Conservation (phyloP, 2,113 vertebrate species). For the Thymallus thymallus region DNA sequence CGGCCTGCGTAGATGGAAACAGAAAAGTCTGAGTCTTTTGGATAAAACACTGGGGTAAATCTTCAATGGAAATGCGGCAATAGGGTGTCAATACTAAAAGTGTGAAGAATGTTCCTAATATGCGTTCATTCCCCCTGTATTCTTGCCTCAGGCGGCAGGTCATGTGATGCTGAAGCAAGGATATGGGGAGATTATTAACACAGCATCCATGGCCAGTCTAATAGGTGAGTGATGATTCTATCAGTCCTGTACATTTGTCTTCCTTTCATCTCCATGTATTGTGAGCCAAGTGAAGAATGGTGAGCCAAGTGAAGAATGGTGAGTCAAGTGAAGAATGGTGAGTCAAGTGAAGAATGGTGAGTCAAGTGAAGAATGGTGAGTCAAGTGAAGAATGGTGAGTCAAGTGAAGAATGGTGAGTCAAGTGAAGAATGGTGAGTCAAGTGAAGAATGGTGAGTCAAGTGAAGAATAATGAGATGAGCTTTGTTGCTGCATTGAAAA, state of each 20-base stretch:
- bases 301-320: conserved; percentile 40
- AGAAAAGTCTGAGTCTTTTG: too few species aligned
- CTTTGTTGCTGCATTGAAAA: conserved; percentile 6
- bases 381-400: conserved; percentile 29
- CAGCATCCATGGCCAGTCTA: conserved; percentile 92
- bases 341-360: conserved; percentile 29
- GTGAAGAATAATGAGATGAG: conserved; percentile 29
- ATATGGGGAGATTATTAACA: conserved; percentile 95
- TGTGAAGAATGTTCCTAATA: conserved; percentile 50
- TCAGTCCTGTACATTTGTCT: conserved; percentile 33
- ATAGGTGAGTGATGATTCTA: conserved; percentile 91
- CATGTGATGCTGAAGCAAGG: conserved; percentile 92
- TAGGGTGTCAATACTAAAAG: conserved; percentile 74
- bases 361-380: too few species aligned
- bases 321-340: too few species aligned
- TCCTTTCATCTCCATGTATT: conserved; percentile 56
- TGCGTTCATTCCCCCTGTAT: conserved; percentile 79
- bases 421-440: conserved; percentile 17
- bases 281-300: conserved; percentile 19
- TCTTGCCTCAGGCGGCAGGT: conserved; percentile 87
- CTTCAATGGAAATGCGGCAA: too few species aligned
- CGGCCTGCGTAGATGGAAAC: too few species aligned
- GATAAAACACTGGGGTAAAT: too few species aligned
- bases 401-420: conserved; percentile 17
- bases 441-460: conserved; percentile 32